phyloP scores from a whole-genome alignment of 2,113 vertebrate genomes.

The Amphilophus citrinellus region DNA sequence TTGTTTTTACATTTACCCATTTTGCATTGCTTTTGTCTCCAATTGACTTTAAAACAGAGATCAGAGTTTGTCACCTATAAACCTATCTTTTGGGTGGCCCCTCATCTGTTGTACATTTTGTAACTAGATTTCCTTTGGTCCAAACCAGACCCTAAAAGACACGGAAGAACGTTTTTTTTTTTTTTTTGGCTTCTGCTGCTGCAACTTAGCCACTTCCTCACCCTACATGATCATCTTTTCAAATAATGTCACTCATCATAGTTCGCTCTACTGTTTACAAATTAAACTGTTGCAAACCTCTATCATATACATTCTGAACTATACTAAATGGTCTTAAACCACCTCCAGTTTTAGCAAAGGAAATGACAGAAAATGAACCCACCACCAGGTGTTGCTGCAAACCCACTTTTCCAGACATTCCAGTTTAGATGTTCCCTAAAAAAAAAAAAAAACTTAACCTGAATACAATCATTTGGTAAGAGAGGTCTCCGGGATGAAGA shows the following conservation, averaged over 20 bases:
- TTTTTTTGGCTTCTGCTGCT: not conserved
- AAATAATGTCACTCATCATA: not conserved
- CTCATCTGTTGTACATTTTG: not conserved
- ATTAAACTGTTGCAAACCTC: not conserved
- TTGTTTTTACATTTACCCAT: not conserved
- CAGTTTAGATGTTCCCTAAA: not conserved
- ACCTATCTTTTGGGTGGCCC: not conserved
- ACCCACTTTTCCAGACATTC: accelerated
- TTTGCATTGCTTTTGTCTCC: not conserved
- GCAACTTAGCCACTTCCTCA: not conserved
- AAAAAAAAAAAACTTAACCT: not conserved
- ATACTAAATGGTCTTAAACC: not conserved
- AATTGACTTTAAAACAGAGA: not conserved
- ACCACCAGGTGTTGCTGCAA: conserved; percentile 55
- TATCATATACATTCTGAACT: not conserved
- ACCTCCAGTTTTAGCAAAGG: not conserved
- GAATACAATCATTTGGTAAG: not conserved
- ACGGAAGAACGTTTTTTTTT: not conserved
- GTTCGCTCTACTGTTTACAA: not conserved
- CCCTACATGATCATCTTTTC: accelerated
- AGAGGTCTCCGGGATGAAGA: not conserved
- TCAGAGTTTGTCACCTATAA: not conserved
- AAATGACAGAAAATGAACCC: not conserved
- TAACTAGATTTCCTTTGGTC: not conserved
- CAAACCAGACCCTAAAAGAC: not conserved